These are phyloP conservation scores for Andrena minutula DNA, from an alignment of 2,888 invertebrate genomes.

Conservation along the genomic window DNA sequence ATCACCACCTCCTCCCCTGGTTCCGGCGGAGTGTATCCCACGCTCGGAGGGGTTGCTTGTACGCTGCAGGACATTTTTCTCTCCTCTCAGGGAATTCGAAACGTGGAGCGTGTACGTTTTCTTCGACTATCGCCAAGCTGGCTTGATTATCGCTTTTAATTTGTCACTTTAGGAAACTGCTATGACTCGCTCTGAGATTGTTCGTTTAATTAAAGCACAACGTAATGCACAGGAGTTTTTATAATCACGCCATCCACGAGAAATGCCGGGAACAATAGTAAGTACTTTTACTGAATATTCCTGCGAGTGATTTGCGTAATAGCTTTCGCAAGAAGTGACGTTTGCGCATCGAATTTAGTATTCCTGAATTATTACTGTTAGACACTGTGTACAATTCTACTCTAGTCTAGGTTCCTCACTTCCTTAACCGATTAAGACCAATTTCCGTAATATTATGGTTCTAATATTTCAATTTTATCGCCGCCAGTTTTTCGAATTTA, in stretches of 20 bases:
- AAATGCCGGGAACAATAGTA: background rate
- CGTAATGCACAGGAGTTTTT: slow-evolving; percentile 37
- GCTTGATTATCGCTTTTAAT: too few species aligned
- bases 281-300: slow-evolving; percentile 26
- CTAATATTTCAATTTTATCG: too few species aligned
- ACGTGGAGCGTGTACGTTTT: too few species aligned
- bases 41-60: background rate
- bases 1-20: slow-evolving; percentile 87
- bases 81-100: background rate
- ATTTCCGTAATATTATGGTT: too few species aligned
- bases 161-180: background rate
- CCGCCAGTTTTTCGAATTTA: too few species aligned
- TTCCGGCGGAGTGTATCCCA: background rate
- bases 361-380: background rate
- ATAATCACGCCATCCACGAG: slow-evolving; percentile 53
- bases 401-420: too few species aligned
- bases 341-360: slow-evolving; percentile 2
- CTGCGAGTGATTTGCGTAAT: slow-evolving; percentile 24
- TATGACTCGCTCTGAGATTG: background rate
- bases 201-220: slow-evolving; percentile 8
- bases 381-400: too few species aligned
- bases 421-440: too few species aligned
- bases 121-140: too few species aligned
- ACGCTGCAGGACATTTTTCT: background rate
- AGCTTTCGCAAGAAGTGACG: slow-evolving; percentile 3